Evolutionary conservation across 2,113 vertebrate species (phyloP).

Genomic region (Phyllostomus discolor): DNA sequence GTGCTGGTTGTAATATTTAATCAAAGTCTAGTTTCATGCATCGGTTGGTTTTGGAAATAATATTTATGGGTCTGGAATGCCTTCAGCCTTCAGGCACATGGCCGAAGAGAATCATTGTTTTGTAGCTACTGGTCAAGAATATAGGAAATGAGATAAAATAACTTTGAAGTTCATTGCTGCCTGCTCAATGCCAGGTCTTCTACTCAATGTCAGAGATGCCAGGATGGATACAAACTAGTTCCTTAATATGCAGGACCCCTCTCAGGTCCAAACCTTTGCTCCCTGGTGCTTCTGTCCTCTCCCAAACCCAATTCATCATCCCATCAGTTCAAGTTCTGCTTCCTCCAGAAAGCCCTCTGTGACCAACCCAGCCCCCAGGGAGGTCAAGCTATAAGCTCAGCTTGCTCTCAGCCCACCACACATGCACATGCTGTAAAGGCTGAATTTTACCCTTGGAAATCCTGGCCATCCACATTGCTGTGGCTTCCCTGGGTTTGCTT

Average conservation of each 20-base stretch:
- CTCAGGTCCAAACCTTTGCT: background rate
- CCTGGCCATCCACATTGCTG: background rate
- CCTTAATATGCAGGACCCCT: background rate
- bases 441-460: background rate
- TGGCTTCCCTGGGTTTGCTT: background rate
- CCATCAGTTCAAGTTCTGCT: background rate
- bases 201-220: background rate
- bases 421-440: no score
- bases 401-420: background rate
- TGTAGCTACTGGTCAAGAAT: constrained; percentile 44
- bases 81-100: constrained; percentile 66
- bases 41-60: constrained; percentile 75
- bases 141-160: constrained; percentile 26
- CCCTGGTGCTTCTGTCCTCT: background rate
- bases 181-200: background rate
- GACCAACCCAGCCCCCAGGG: background rate
- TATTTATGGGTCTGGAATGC: constrained; percentile 78
- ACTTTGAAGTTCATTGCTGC: background rate
- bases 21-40: constrained; percentile 77
- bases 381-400: background rate
- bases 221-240: background rate
- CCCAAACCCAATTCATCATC: background rate
- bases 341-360: background rate
- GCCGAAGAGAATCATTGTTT: constrained; percentile 55
- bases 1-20: constrained; percentile 79